Base-by-base conservation (phyloP, 1,140 invertebrate genomes). In the Apis dorsata region DNA sequence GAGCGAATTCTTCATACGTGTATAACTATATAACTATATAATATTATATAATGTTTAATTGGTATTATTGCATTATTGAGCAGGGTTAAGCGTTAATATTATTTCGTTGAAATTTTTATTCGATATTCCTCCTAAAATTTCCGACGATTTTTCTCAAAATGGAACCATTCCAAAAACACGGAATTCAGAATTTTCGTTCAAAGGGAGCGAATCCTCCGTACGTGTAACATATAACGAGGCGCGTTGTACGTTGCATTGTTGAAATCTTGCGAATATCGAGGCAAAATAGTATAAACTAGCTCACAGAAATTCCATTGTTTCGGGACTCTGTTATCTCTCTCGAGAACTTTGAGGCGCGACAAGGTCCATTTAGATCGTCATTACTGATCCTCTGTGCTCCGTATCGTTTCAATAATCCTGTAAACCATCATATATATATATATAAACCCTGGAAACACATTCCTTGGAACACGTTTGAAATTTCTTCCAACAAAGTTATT, bases 221-320 rank as follows among this genome's bases (percentile, higher is more conserved):
- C 55, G 57, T 9, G 17, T 19, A 59, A 19, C 15, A 19, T 60
- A n/a, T 5, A 21, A 21, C 59, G 21, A 10, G 19, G 0, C 9
- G 9, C 2, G 19, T 10, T 24, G 9, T 19, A 24, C n/a, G 24
- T 57, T 66, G 19, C 19, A n/a, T 34, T 5, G 51, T 7, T 3
- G 51, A 44, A 55, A 66, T 77, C 28, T 81, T 75, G 49, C 28
- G 53, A 60, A 65, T 51, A 68, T 53, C 59, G 73, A 51, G 69
- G 69, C 24, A 11, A 65, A 63, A 55, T 49, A 74, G 69, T 74
- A 66, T 24, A 85, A 89, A 89, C 85, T 81, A 59, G 73, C 84
- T 59, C 21, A 69, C 73, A 49, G 84, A 86, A 85, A 82, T 70
- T 73, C 77, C 69, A 87, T 89, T 88, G 89, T 90, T 89, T 81